Conservation (phyloP, 1,140 invertebrate genomes). For the Penaeus chinensis region DNA sequence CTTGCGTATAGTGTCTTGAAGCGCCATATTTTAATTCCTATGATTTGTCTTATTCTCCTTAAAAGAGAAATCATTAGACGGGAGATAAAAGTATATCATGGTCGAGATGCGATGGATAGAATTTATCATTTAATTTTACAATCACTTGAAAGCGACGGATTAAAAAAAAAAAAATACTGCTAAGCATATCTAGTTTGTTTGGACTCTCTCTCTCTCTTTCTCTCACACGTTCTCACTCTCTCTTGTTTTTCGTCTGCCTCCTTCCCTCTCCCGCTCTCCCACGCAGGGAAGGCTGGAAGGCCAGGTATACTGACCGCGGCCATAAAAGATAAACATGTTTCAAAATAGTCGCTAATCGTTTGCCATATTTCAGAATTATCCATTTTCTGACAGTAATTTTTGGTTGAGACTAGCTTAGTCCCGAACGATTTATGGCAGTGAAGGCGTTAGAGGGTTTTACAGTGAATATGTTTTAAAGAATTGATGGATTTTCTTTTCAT, state of each 20-base stretch:
- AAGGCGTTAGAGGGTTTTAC: not conserved
- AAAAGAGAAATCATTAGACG: too few species aligned
- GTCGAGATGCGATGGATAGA: too few species aligned
- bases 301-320: not conserved
- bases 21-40: too few species aligned
- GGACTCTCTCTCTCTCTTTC: not conserved
- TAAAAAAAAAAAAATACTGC: too few species aligned
- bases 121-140: too few species aligned
- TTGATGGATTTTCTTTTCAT: not conserved
- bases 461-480: not conserved
- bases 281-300: not conserved
- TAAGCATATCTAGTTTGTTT: too few species aligned
- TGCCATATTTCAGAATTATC: slow-evolving; percentile 22
- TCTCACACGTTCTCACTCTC: not conserved
- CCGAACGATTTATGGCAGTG: not conserved
- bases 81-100: too few species aligned
- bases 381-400: slow-evolving; percentile 16
- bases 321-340: slow-evolving; percentile 14
- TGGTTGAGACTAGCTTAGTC: not conserved
- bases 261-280: slow-evolving; percentile 12
- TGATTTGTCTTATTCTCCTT: too few species aligned
- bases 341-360: slow-evolving; percentile 1
- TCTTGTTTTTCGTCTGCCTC: not conserved
- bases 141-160: too few species aligned
- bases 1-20: too few species aligned